Percentiles rank a stretch among this genome's conserved stretches.
phyloP scores from a whole-genome alignment of 1,140 invertebrate species.

The Drosophila suzukii region DNA sequence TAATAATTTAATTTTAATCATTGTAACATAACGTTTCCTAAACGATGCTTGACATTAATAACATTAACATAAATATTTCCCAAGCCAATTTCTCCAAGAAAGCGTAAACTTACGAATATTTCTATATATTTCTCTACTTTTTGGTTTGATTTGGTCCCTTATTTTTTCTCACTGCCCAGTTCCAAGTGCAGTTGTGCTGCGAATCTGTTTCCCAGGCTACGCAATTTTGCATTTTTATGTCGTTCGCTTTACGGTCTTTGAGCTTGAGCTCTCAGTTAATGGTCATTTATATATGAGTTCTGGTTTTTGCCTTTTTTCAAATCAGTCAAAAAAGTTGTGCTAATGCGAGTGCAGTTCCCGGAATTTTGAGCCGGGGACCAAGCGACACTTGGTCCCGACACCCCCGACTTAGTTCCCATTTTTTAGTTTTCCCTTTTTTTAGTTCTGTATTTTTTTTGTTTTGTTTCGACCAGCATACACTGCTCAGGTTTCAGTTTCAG shows the following conservation, averaged over 20 bases:
- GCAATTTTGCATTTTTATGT: constrained; percentile 59
- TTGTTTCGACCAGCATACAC: constrained; percentile 62
- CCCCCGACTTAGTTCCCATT: constrained; percentile 17
- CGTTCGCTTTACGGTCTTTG: constrained; percentile 50
- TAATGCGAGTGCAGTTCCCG: constrained; percentile 65
- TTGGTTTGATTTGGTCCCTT: no score
- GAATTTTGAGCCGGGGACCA: constrained; percentile 47
- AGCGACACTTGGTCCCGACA: constrained; percentile 73
- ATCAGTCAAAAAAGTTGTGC: constrained; percentile 66
- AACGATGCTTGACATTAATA: no score
- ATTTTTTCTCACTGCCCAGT: background rate
- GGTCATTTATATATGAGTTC: constrained; percentile 56
- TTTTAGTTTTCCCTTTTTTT: constrained; percentile 33
- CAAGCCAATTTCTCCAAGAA: no score
- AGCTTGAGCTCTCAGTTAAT: constrained; percentile 45
- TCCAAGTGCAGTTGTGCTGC: constrained; percentile 28
- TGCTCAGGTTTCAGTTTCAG: constrained; percentile 77
- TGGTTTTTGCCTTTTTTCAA: constrained; percentile 50
- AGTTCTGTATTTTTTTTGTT: constrained; percentile 3
- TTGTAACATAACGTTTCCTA: no score
- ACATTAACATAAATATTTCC: no score
- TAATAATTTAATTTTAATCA: no score
- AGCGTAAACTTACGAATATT: background rate
- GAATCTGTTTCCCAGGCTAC: constrained; percentile 58
- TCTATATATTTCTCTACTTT: background rate